A percentile compares a stretch with the other conserved stretches of the same genome.
phyloP scores from a whole-genome alignment of 2,888 invertebrate species.

The Zygaena filipendulae region DNA sequence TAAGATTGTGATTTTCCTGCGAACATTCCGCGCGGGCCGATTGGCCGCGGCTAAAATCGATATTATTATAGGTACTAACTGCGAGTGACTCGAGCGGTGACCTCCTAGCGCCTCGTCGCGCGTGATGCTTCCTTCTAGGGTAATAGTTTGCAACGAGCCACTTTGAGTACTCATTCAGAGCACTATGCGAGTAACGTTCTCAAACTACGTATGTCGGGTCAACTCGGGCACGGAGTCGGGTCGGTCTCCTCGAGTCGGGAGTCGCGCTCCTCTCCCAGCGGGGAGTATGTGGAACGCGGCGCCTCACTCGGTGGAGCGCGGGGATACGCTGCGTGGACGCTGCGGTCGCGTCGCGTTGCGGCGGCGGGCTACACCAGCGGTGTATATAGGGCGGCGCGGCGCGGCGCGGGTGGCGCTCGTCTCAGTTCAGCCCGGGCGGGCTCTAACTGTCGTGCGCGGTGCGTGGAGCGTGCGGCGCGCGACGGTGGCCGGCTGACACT shows the following conservation, averaged over 20 bases:
- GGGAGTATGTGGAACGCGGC: conserved; percentile 26
- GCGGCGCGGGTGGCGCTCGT: conserved; percentile 20
- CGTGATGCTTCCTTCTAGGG: too few species aligned
- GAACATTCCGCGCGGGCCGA: too few species aligned
- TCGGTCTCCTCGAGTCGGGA: conserved; percentile 15
- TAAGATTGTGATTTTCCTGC: too few species aligned
- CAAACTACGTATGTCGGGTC: conserved; percentile 12
- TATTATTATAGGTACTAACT: too few species aligned
- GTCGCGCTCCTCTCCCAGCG: conserved; percentile 26
- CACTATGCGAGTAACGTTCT: too few species aligned
- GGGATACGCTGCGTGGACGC: conserved; percentile 7
- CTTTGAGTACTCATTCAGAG: too few species aligned
- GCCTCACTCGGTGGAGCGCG: conserved; percentile 12
- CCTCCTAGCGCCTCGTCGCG: too few species aligned
- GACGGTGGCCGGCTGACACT: conserved; percentile 27
- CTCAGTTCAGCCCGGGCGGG: conserved; percentile 39
- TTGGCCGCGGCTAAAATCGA: too few species aligned
- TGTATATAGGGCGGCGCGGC: too few species aligned
- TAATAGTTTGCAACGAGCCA: too few species aligned
- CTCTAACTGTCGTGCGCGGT: conserved; percentile 34
- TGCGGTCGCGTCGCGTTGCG: conserved; percentile 4
- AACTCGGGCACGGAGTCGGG: conserved; percentile 4
- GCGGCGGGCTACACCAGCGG: conserved; percentile 8
- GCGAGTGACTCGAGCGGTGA: too few species aligned
- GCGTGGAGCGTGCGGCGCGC: conserved; percentile 29